Evolutionary conservation across 2,888 invertebrate species (phyloP).

Genomic region (Coecobrya sp.): DNA sequence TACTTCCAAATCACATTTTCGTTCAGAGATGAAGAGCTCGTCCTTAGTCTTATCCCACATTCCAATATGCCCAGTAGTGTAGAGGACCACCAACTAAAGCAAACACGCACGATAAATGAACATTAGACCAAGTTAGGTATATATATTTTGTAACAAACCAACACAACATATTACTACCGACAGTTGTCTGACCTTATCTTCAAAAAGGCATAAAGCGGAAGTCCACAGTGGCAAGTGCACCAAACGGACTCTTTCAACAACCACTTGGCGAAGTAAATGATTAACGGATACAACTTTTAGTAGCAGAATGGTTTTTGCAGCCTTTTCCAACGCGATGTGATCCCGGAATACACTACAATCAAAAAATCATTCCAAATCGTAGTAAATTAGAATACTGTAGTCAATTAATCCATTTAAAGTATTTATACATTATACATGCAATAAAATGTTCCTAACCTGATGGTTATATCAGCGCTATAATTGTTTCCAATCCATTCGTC

Average conservation of each 20-base stretch:
- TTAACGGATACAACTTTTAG: slow-evolving; percentile 76
- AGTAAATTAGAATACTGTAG: no score
- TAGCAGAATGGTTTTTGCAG: slow-evolving; percentile 78
- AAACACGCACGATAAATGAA: slow-evolving; percentile 77
- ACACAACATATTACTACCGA: no score
- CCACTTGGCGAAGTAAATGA: slow-evolving; percentile 66
- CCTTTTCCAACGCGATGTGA: slow-evolving; percentile 80
- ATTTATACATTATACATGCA: no score
- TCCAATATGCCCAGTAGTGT: slow-evolving; percentile 82
- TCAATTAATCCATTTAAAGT: no score
- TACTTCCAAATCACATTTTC: slow-evolving; percentile 57
- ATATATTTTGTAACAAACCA: no score
- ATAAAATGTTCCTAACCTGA: slow-evolving; percentile 77
- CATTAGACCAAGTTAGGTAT: no score
- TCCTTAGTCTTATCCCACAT: slow-evolving; percentile 81
- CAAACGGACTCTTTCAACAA: slow-evolving; percentile 76
- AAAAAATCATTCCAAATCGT: not conserved
- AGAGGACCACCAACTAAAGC: slow-evolving; percentile 56
- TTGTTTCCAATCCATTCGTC: slow-evolving; percentile 20
- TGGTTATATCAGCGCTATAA: slow-evolving; percentile 49
- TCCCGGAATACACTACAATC: slow-evolving; percentile 81
- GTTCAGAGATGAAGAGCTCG: slow-evolving; percentile 73
- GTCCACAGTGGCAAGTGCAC: slow-evolving; percentile 84
- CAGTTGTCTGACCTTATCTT: slow-evolving; percentile 81
- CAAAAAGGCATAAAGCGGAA: slow-evolving; percentile 76